Conservation (phyloP, 2,888 invertebrate genomes). For the Drosophila atripex region DNA sequence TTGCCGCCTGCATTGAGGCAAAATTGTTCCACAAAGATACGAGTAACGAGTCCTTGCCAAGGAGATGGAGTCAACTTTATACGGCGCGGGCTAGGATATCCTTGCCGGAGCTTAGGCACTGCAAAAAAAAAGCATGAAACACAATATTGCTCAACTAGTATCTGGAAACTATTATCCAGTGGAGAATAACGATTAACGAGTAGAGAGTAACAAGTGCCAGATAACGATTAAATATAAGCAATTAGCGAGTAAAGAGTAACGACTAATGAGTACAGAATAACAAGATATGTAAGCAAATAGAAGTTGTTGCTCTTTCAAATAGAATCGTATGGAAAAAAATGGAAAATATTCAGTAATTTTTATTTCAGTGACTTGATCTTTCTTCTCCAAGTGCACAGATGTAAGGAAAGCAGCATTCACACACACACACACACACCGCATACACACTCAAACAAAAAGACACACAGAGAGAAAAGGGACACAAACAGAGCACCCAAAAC, state of each 20-base stretch:
- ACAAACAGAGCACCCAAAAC: slow-evolving; percentile 49
- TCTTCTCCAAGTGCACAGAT: neutral
- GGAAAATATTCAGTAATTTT: too few relatives aligned
- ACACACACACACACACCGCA: slow-evolving; percentile 13
- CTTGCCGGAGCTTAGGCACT: slow-evolving; percentile 8
- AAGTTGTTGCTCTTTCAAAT: too few relatives aligned
- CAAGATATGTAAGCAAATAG: too few relatives aligned
- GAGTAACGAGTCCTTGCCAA: slow-evolving; percentile 37
- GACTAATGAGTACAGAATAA: neutral
- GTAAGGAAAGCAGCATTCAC: slow-evolving; percentile 11
- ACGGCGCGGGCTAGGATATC: slow-evolving; percentile 20
- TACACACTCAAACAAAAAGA: neutral
- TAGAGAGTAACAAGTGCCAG: too few relatives aligned
- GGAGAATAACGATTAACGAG: too few relatives aligned
- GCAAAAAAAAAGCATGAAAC: neutral
- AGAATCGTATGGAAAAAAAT: too few relatives aligned
- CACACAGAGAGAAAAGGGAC: slow-evolving; percentile 19
- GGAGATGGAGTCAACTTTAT: slow-evolving; percentile 10
- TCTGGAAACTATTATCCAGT: too few relatives aligned
- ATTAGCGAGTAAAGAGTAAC: neutral
- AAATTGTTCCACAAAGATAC: slow-evolving; percentile 75
- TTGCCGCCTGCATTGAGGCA: slow-evolving; percentile 72
- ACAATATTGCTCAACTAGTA: too few relatives aligned
- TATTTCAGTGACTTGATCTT: neutral
- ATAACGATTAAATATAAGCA: too few relatives aligned